Evolutionary conservation across 2,113 vertebrate genomes (phyloP), one percentile per base, ranked within the genome.

Genomic region (Misgurnus anguillicaudatus): DNA sequence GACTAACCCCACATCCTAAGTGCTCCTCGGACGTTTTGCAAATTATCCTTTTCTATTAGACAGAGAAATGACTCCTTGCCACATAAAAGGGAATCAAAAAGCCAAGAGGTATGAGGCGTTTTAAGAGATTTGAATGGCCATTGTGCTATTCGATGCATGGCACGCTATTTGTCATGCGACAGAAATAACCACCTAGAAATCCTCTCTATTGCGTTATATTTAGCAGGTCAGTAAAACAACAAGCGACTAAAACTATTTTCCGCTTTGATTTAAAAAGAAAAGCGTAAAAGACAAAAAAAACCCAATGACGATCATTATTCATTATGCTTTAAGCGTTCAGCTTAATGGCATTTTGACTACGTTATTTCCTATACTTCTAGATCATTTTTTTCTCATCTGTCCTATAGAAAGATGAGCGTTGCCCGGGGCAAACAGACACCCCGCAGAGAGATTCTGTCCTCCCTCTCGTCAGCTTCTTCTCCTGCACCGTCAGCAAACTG

Each of bases 61-160:
- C 14, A n/a, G 68, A 36, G 67, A 79, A 69, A 77, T 51, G 58
- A 39, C 80, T 82, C 51, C 66, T 24, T 21, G 38, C 63, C 58
- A 74, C 57, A 48, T 72, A 45, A 53, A 53, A 62, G 36, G 21
- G 17, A 63, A 72, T 73, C 72, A 80, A 55, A 74, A 78, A 77
- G 78, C 41, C 69, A 39, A 72, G 53, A 80, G 65, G 74, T 82
- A 83, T 75, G 79, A 81, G 62, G 24, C 79, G 86, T 85, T 80
- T 87, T 84, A 85, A 67, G 77, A 87, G 82, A 90, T 87, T 82
- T 88, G 85, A 86, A 85, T 78, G 84, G 82, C 83, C 76, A 82
- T 81, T 84, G 74, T 84, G 87, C 89, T 89, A 77, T 61, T 19
- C 62, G 19, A 60, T 42, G 67, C 62, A 47, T 41, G 55, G 17